Evolutionary conservation across 1,140 invertebrate species (phyloP), one percentile per base, ranked within the genome.

Genomic region (Cotesia typhae): DNA sequence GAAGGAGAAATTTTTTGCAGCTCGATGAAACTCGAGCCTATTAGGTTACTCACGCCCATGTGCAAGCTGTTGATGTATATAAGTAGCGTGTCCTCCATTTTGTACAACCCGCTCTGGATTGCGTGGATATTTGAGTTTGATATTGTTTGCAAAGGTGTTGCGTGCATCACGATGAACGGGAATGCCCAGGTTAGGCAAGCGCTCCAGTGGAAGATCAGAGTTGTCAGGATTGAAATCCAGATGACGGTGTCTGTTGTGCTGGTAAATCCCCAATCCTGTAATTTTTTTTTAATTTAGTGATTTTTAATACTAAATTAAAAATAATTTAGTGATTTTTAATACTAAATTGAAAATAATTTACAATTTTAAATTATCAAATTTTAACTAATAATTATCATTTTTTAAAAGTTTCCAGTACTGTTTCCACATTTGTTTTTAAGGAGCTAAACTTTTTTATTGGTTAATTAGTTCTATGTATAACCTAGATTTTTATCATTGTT

Each of bases 151-250:
- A 53, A 67, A 37, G 53, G 47, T 20, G 38, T 70, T 37, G 80
- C 35, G 60, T 84, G 77, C 20, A 76, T 60, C n/a, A 79, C 55
- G 12, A 83, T 52, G n/a, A 80, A 80, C 3, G 83, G 82, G 70
- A 79, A 79, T 3, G 69, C 57, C 4, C 79, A 80, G 51, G 75
- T 79, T 14, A 82, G 9, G 66, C 83, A 84, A 2, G 81, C 78
- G 60, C 76, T 75, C 83, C 82, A 84, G 53, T 84, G 83, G 70
- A 82, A 76, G 53, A 83, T 77, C 17, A 84, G 65, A 37, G 75
- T 4, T 4, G 80, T 79, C 12, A 82, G 53, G 4, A 78, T 10
- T 36, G 67, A n/a, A 0, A 83, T 14, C 81, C 82, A 84, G 36
- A 82, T 68, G 0, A 36, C 72, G 4, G 75, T 67, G 4, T 81